Evolutionary conservation across 2,113 vertebrate species (phyloP).

Genomic region (Callaeas wilsoni): DNA sequence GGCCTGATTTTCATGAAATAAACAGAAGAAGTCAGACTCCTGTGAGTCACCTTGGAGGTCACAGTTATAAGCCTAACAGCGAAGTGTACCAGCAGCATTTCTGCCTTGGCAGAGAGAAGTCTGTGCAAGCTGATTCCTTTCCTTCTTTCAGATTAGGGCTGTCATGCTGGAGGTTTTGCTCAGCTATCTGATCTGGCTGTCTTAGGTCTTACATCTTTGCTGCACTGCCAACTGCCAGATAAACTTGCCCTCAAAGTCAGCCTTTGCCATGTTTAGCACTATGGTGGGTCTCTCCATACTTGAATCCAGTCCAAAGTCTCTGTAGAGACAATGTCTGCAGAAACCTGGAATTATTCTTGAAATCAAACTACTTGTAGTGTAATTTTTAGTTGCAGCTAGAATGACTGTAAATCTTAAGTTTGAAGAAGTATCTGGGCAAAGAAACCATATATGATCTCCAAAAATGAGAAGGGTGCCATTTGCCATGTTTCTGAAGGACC

Average conservation of each 20-base stretch:
- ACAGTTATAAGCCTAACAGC: background rate
- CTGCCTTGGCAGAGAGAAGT: background rate
- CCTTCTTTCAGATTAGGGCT: background rate
- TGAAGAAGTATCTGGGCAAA: background rate
- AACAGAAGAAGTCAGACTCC: background rate
- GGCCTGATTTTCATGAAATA: background rate
- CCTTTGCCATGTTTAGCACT: background rate
- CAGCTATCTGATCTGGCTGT: background rate
- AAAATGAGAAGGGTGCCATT: background rate
- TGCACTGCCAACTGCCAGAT: background rate
- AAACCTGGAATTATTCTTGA: background rate
- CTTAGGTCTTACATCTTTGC: background rate
- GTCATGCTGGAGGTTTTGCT: background rate
- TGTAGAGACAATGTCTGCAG: background rate
- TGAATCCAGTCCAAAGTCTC: background rate
- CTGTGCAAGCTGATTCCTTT: background rate
- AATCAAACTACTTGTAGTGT: background rate
- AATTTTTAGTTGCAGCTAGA: background rate
- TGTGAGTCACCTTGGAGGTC: background rate
- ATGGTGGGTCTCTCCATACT: background rate
- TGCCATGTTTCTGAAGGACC: background rate
- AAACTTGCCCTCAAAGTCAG: background rate
- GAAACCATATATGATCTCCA: background rate
- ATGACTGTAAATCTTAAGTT: background rate
- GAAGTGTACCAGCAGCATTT: background rate